A percentile compares a stretch with the other conserved stretches of the same genome.
Conservation (phyloP, 2,113 vertebrate species). For the Ivindomyrus marchei region DNA sequence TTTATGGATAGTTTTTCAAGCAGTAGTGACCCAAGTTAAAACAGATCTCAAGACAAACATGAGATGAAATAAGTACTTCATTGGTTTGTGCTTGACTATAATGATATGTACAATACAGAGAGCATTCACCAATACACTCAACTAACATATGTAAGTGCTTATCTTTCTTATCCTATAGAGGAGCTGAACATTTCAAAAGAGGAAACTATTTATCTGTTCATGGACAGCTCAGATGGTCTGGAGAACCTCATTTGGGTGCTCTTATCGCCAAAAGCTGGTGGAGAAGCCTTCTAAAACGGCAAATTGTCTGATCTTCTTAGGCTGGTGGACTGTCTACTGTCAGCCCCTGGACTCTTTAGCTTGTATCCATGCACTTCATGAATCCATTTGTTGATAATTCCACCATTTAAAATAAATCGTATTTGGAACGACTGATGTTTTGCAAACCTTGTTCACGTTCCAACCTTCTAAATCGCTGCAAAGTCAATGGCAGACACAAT, state of each 20-base stretch:
- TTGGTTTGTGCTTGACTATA: not conserved
- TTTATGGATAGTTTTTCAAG: not conserved
- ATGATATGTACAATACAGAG: not conserved
- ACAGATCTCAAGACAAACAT: not conserved
- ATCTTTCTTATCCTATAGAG: conserved; percentile 47
- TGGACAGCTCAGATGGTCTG: conserved; percentile 52
- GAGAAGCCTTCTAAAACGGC: conserved; percentile 38
- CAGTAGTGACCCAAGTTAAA: not conserved
- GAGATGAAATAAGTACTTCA: not conserved
- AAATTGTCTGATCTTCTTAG: conserved; percentile 48
- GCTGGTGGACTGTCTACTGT: conserved; percentile 46
- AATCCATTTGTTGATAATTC: conserved; percentile 31
- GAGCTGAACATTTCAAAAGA: conserved; percentile 53
- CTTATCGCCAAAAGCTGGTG: conserved; percentile 51
- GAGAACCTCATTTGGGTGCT: conserved; percentile 49
- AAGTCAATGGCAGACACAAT: not conserved
- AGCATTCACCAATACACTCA: not conserved
- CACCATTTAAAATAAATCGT: conserved; percentile 35
- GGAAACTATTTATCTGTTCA: conserved; percentile 54
- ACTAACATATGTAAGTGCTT: not conserved
- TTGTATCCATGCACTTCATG: conserved; percentile 27
- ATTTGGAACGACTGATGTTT: conserved; percentile 37
- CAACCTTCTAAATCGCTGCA: not conserved
- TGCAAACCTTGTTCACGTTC: conserved; percentile 26
- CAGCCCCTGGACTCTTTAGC: conserved; percentile 34